These are phyloP conservation scores for Branchellion lobata DNA, from an alignment of 2,888 invertebrate species.

Conservation along the genomic window DNA sequence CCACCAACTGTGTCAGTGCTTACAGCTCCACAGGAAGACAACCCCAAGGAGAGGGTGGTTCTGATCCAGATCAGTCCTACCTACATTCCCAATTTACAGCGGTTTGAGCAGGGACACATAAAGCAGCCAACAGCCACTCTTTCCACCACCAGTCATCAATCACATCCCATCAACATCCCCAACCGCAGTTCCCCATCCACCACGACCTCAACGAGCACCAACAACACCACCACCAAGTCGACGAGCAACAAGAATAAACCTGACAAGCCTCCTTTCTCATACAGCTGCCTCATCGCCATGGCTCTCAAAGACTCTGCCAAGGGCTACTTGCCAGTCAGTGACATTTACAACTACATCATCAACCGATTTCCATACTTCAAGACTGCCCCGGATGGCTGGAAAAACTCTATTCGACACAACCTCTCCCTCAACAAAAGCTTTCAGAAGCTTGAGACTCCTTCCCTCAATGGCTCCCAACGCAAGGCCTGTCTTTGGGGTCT, in stretches of 20 bases:
- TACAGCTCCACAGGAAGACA: neutral
- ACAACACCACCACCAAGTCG: neutral
- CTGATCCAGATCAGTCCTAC: neutral
- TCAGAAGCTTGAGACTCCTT: constrained; percentile 93
- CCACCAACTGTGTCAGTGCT: neutral
- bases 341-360: constrained; percentile 99
- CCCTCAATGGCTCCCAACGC: constrained; percentile 65
- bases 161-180: constrained; percentile 5
- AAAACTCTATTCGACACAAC: constrained; percentile 93
- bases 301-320: constrained; percentile 91
- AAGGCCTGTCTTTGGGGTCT: constrained; percentile 85
- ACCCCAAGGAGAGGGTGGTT: neutral
- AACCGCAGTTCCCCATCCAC: neutral
- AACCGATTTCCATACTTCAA: constrained; percentile 98
- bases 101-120: neutral
- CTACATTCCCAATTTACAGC: neutral
- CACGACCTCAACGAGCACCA: neutral
- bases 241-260: constrained; percentile 16
- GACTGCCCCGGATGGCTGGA: constrained; percentile 84
- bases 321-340: constrained; percentile 91
- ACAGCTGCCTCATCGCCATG: constrained; percentile 95
- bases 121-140: neutral
- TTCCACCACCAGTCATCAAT: neutral
- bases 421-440: constrained; percentile 96
- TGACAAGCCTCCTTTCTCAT: constrained; percentile 89